Evolutionary conservation across 2,888 invertebrate genomes (phyloP).

Genomic region (Oligia strigilis): DNA sequence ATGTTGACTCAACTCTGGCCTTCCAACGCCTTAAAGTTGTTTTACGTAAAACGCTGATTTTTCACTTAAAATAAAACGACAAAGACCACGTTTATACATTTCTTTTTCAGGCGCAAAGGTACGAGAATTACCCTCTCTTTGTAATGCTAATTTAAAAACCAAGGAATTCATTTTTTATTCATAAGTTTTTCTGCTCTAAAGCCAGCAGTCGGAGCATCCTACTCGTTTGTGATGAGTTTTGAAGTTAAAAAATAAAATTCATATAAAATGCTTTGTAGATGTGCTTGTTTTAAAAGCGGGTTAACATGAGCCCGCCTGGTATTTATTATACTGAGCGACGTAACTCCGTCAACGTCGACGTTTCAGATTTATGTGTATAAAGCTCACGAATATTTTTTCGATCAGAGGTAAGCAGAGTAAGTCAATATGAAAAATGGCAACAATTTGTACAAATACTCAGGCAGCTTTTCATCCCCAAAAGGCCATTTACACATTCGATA

Average conservation of each 20-base stretch:
- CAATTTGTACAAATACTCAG: slow-evolving; percentile 32
- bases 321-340: slow-evolving; percentile 61
- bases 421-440: slow-evolving; percentile 53
- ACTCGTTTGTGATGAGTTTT: slow-evolving; percentile 86
- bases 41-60: slow-evolving; percentile 80
- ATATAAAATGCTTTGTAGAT: slow-evolving; percentile 74
- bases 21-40: slow-evolving; percentile 47
- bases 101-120: slow-evolving; percentile 87
- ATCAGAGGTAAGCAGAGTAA: slow-evolving; percentile 51
- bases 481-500: slow-evolving; percentile 10
- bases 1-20: slow-evolving; percentile 26
- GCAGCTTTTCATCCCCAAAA: slow-evolving; percentile 32
- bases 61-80: slow-evolving; percentile 85
- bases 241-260: slow-evolving; percentile 79
- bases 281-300: slow-evolving; percentile 64
- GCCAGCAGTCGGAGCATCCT: slow-evolving; percentile 87
- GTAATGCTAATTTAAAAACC: slow-evolving; percentile 90
- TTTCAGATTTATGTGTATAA: slow-evolving; percentile 55
- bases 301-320: slow-evolving; percentile 59
- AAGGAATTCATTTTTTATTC: slow-evolving; percentile 91
- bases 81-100: slow-evolving; percentile 85
- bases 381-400: slow-evolving; percentile 51
- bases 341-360: slow-evolving; percentile 58
- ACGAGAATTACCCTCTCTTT: slow-evolving; percentile 89
- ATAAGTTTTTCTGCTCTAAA: slow-evolving; percentile 90